These are phyloP conservation scores for Typhlichthys eigenmanni DNA, from an alignment of 2,797 vertebrate genomes.

Conservation along the genomic window DNA sequence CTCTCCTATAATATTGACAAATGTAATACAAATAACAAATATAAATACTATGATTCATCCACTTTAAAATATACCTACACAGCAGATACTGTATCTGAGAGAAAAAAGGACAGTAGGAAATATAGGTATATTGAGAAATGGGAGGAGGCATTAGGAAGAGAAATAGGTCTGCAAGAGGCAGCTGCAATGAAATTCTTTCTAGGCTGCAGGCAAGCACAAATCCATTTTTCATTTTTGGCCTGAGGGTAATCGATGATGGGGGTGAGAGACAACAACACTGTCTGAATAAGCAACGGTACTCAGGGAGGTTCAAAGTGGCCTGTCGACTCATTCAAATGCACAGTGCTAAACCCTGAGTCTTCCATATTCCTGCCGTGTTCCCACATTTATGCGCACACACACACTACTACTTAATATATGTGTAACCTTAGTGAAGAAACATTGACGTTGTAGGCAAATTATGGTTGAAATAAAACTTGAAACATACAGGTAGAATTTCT, in stretches of 20 bases:
- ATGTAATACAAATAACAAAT: no score
- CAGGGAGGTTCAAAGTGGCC: slow-evolving; percentile 56
- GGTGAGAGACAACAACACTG: slow-evolving; percentile 64
- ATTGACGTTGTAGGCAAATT: no score
- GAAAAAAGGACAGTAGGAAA: no score
- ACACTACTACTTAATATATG: not conserved
- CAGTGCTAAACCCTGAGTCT: slow-evolving; percentile 50
- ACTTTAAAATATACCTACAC: no score
- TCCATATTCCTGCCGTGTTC: slow-evolving; percentile 58
- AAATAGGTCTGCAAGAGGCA: slow-evolving; percentile 34
- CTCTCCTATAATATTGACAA: no score
- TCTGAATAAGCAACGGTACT: slow-evolving; percentile 61
- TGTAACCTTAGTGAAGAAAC: no score
- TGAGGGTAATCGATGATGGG: slow-evolving; percentile 70
- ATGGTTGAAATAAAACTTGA: no score
- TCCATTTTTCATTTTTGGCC: slow-evolving; percentile 72
- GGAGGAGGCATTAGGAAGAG: slow-evolving; percentile 35
- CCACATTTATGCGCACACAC: slow-evolving; percentile 12
- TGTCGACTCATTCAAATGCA: slow-evolving; percentile 64
- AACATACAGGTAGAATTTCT: no score
- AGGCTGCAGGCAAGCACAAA: slow-evolving; percentile 50
- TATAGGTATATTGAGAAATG: slow-evolving; percentile 6
- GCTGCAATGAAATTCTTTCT: slow-evolving; percentile 45
- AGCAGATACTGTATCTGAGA: no score
- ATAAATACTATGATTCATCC: no score